Evolutionary conservation across 2,797 vertebrate genomes (phyloP).

Genomic region (Rhyacichthys aspro): DNA sequence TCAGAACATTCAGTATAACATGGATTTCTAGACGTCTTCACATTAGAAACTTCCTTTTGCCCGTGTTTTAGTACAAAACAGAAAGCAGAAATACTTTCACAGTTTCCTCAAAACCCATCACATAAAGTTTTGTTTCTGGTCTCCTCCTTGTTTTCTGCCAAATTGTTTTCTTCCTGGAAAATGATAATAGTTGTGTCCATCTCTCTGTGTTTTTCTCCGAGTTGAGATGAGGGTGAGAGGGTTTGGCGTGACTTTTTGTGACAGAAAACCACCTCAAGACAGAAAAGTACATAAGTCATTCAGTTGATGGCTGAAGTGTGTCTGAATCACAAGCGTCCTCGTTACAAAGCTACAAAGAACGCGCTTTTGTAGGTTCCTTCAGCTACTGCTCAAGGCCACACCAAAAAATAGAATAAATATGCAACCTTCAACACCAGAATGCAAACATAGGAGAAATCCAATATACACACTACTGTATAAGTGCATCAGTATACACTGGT

Average conservation of each 20-base stretch:
- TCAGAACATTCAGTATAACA: slow-evolving; percentile 80
- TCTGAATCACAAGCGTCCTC: slow-evolving; percentile 21
- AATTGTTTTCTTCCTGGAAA: slow-evolving; percentile 52
- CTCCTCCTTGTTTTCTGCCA: slow-evolving; percentile 39
- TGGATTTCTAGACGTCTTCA: slow-evolving; percentile 73
- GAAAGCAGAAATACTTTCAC: slow-evolving; percentile 72
- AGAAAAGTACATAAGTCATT: slow-evolving; percentile 40
- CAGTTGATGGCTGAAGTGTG: slow-evolving; percentile 32
- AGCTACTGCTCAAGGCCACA: slow-evolving; percentile 38
- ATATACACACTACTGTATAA: slow-evolving; percentile 68
- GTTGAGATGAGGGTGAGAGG: slow-evolving; percentile 16
- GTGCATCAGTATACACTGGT: slow-evolving; percentile 69
- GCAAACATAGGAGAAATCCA: slow-evolving; percentile 63
- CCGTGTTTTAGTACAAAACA: slow-evolving; percentile 69
- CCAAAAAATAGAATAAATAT: slow-evolving; percentile 69
- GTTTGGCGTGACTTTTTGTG: slow-evolving; percentile 18
- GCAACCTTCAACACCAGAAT: slow-evolving; percentile 64
- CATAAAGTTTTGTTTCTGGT: slow-evolving; percentile 46
- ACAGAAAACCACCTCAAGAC: slow-evolving; percentile 29
- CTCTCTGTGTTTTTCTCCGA: slow-evolving; percentile 15
- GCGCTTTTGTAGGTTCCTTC: slow-evolving; percentile 22
- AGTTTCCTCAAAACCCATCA: slow-evolving; percentile 78
- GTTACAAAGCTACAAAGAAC: background rate
- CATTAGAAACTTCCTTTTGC: slow-evolving; percentile 74
- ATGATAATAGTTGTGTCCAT: slow-evolving; percentile 24